Evolutionary conservation across 2,888 invertebrate genomes (phyloP).

Genomic region (Eueremaeus valkanovi): DNA sequence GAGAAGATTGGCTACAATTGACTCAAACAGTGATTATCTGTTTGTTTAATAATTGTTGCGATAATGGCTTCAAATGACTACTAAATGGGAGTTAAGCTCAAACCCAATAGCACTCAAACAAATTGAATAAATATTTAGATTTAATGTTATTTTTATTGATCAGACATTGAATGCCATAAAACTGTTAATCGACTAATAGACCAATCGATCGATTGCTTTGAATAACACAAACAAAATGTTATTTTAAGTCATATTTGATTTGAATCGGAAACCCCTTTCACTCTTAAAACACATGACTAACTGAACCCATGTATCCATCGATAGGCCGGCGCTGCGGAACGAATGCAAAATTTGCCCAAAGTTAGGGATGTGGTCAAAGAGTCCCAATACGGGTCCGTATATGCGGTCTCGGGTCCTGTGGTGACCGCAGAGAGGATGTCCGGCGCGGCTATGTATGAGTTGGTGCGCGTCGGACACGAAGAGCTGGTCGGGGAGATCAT

Average conservation of each 20-base stretch:
- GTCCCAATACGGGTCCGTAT: constrained; percentile 86
- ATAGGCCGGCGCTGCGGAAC: constrained; percentile 36
- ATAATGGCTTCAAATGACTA: not conserved
- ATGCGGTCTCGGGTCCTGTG: constrained; percentile 97
- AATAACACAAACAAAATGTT: not conserved
- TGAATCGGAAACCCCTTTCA: not conserved
- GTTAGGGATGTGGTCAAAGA: constrained; percentile 81
- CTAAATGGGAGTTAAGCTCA: no score
- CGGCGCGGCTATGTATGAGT: constrained; percentile 99
- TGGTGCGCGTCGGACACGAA: constrained; percentile 96
- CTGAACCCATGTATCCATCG: not conserved
- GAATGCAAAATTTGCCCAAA: constrained; percentile 58
- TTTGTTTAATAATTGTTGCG: constrained; percentile 1
- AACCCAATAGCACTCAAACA: no score
- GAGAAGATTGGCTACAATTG: constrained; percentile 17
- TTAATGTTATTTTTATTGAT: not conserved
- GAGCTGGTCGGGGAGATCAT: constrained; percentile 99
- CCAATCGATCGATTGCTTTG: no score
- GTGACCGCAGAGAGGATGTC: constrained; percentile 99
- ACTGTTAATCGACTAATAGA: not conserved
- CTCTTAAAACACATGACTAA: not conserved
- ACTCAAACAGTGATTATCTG: not conserved
- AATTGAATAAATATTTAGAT: not conserved
- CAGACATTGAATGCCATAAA: no score
- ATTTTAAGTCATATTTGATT: not conserved